These are phyloP conservation scores for Lanistes nyassanus DNA, from an alignment of 1,140 invertebrate genomes.

Conservation along the genomic window DNA sequence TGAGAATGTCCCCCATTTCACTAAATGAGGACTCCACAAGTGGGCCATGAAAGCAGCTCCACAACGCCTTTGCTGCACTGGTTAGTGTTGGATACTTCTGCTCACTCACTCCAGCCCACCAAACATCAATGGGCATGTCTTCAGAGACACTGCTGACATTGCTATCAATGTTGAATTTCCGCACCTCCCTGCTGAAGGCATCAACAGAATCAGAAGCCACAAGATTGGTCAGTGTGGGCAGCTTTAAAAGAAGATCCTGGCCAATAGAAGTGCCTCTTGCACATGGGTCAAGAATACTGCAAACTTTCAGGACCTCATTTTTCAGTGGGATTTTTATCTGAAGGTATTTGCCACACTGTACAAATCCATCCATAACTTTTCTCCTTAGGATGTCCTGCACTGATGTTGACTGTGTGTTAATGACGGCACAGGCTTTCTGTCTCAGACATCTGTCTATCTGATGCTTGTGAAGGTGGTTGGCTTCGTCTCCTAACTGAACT, in stretches of 20 bases:
- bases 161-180: constrained; percentile 7
- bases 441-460: too few species aligned
- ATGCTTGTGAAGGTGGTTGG: constrained; percentile 1
- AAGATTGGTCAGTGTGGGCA: constrained; percentile 9
- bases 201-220: constrained; percentile 17
- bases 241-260: too few species aligned
- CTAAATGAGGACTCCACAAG: constrained; percentile 35
- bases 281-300: too few species aligned
- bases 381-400: too few species aligned
- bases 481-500: neutral
- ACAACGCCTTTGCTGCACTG: constrained; percentile 23
- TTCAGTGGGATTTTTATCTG: too few species aligned
- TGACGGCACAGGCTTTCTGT: too few species aligned
- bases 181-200: constrained; percentile 12
- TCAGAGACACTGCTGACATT: neutral
- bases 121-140: constrained; percentile 16
- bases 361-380: too few species aligned
- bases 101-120: constrained; percentile 25
- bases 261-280: too few species aligned
- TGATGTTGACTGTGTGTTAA: too few species aligned
- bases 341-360: too few species aligned
- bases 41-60: constrained; percentile 40
- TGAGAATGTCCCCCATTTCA: constrained; percentile 29
- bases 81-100: constrained; percentile 23
- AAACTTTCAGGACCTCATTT: too few species aligned